Evolutionary conservation across 1,140 invertebrate genomes (phyloP), one percentile per base, ranked within the genome.

Genomic region (Polypedilum vanderplanki): DNA sequence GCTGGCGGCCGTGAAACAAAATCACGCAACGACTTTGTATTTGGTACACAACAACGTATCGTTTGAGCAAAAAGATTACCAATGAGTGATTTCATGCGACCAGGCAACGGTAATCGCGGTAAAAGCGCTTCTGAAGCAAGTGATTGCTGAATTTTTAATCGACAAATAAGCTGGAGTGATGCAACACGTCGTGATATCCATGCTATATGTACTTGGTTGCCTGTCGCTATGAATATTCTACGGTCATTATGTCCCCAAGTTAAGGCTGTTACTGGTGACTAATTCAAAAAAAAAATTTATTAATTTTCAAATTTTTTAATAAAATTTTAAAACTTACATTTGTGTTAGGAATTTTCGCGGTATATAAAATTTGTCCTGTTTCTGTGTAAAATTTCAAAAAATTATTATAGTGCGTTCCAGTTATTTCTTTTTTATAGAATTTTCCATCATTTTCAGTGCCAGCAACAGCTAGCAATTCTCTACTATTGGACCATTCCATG

Each of bases 161-260:
- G 88, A 79, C 93, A 94, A 73, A 98, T 85, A 74, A 97, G 85
- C 82, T 98, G 94, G 74, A 98, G 84, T 73, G 93, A 92, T 18
- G 95, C 93, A 41, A 98, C 92, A 41, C 93, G 88, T 74, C 93
- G 90, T 75, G 92, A 93, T 10, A 99, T 91, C 88, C 96, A 95
- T 33, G 95, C 96, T 73, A 97, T 94, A 81, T 97, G 95, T 78
- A 93, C 89, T 79, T 91, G 88, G 7, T 89, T 87, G 12, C 96
- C 97, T 12, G 95, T 96, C 12, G 96, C 95, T 40, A 98, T 87
- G 82, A 98, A 98, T 40, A 99, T 83, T 2, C 96, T 86, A 77
- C 95, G 91, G 79, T 98, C 97, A 83, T 97, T 97, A 85, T 99
- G 97, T 40, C 96, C 97, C 96, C 96, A 99, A 1, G 96, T 98